Conservation (phyloP, 2,113 vertebrate genomes). For the Brachirus orientalis region DNA sequence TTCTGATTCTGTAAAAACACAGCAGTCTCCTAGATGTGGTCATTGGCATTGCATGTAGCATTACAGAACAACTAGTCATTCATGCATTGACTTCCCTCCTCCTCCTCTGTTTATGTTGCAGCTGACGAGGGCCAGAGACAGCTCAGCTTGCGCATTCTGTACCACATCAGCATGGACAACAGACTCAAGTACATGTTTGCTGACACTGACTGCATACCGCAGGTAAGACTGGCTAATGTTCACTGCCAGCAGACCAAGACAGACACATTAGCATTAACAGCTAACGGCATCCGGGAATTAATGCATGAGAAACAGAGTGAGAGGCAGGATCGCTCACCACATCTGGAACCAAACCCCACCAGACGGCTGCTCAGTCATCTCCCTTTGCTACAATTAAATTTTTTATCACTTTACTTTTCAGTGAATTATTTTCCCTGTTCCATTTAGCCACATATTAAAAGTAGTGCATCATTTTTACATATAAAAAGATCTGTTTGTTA, state of each 20-base stretch:
- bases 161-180: constrained; percentile 95
- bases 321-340: constrained; percentile 22
- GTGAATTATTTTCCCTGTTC: neutral
- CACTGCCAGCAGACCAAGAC: constrained; percentile 29
- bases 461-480: no score
- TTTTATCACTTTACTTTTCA: constrained; percentile 32
- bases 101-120: constrained; percentile 75
- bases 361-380: constrained; percentile 39
- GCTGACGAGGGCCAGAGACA: constrained; percentile 94
- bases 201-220: constrained; percentile 93
- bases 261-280: constrained; percentile 43
- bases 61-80: constrained; percentile 65
- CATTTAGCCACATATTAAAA: neutral
- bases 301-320: constrained; percentile 23
- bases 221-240: constrained; percentile 84
- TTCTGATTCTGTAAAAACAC: no score
- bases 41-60: constrained; percentile 47
- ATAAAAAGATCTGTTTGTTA: no score
- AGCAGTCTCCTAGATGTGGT: constrained; percentile 61
- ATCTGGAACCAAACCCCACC: constrained; percentile 44
- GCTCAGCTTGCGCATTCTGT: constrained; percentile 92
- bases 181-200: constrained; percentile 94
- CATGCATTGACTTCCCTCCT: constrained; percentile 48
- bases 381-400: constrained; percentile 17
- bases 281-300: constrained; percentile 31